Evolutionary conservation across 1,140 invertebrate species (phyloP), one percentile per base, ranked within the genome.

Genomic region (Holotrichia oblita): DNA sequence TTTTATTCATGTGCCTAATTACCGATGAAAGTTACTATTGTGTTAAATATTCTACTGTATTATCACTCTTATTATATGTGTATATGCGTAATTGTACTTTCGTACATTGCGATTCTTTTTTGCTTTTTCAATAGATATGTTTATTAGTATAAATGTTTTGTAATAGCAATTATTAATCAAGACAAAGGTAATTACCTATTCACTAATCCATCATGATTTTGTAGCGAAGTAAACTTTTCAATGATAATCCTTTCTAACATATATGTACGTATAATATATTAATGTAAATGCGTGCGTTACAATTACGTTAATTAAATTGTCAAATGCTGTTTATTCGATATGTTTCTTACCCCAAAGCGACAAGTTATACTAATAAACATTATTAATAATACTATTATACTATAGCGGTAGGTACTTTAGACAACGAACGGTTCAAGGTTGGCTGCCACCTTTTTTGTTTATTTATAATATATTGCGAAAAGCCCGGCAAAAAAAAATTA

Each of bases 391-490:
- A 44, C 42, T 1, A 34, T 55, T 55, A 55, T 17, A 34, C 27
- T 34, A 34, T 34, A 34, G 48, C 48, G 48, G 48, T n/a, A 69
- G 10, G 7, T 10, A 69, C 22, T 6, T 34, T 14, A 69, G 14
- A 7, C 8, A 69, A 69, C 27, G 61, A 69, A 27, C 61, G 61
- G 61, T 69, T 69, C 61, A 34, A 69, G 61, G 61, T 10, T 69
- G 4, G 22, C n/a, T n/a, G n/a, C n/a, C 22, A 34, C 27, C 61
- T 69, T 69, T 34, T 69, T 69, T 69, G 27, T 24, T 69, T 69
- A 34, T 69, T 69, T 9, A 69, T 10, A 69, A 22, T 2, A 27
- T 27, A 69, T 34, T 27, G 27, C 12, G 22, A 69, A 69, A 61
- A 69, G 10, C 9, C 22, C 17, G 9, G n/a, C 24, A 0, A 7